A percentile compares a stretch with the other conserved stretches of the same genome.
Evolutionary conservation across 2,797 vertebrate genomes (phyloP).

Genomic region (Melanotaenia trifasciata): DNA sequence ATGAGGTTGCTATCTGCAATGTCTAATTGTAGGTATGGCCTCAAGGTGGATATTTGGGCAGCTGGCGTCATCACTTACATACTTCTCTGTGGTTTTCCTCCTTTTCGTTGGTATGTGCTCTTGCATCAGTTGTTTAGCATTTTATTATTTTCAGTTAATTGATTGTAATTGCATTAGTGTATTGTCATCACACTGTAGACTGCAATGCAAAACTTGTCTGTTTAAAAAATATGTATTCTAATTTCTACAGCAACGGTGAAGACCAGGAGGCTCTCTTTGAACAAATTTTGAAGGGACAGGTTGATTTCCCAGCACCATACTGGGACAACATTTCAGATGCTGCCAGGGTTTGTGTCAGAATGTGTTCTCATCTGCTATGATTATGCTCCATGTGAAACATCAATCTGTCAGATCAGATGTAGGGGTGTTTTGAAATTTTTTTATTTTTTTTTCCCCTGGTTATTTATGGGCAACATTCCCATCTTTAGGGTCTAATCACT

Average conservation of each 20-base stretch:
- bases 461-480: background rate
- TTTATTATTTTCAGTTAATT: background rate
- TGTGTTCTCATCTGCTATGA: constrained; percentile 2
- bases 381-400: background rate
- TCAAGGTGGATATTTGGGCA: constrained; percentile 98
- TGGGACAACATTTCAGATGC: constrained; percentile 95
- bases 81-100: constrained; percentile 96
- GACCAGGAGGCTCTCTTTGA: constrained; percentile 95
- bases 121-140: background rate
- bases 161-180: background rate
- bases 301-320: constrained; percentile 92
- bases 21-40: constrained; percentile 87
- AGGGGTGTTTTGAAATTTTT: background rate
- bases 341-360: constrained; percentile 87
- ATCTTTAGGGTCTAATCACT: constrained; percentile 89
- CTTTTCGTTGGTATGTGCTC: constrained; percentile 91
- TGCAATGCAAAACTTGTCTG: background rate
- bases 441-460: background rate
- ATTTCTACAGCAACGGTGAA: constrained; percentile 84
- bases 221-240: background rate
- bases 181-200: background rate
- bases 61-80: constrained; percentile 97
- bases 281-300: constrained; percentile 92
- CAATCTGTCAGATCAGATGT: constrained; percentile 20
- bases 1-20: background rate